Base-by-base conservation (phyloP, 2,113 vertebrate genomes). In the Eclectus roratus region DNA sequence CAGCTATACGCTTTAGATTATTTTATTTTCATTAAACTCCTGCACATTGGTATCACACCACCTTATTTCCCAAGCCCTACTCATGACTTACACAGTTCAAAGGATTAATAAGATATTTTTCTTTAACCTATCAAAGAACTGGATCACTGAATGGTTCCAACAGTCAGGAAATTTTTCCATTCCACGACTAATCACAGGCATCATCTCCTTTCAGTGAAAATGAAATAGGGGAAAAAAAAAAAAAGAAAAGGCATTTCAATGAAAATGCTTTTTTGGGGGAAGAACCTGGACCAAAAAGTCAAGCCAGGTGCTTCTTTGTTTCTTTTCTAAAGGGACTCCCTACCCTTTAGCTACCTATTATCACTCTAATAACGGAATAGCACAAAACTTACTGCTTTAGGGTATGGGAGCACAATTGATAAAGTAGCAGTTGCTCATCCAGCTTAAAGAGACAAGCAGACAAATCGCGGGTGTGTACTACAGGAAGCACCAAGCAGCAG, bases 1-100 rank as follows among this genome's bases (percentile, higher is more conserved):
- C 47, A 77, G 50, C 37, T 65, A 28, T 53, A 85, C 17, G 28
- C 66, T 82, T 84, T 19, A 91, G 72, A 33, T 63, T 63, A 71
- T 78, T 92, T 87, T 80, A 91, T 84, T 91, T 88, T 89, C 58
- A 78, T 90, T 96, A 68, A 80, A 73, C 21, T 66, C 71, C 68
- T 55, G 41, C 55, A 58, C 18, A 2, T 5, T 74, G 44, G 20
- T 85, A 47, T 76, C 31, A 82, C 13, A 60, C 6, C 1, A 17
- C 44, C 41, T 68, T 55, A 86, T 88, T 93, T 94, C 78, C 44
- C 33, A 92, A 93, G 76, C 11, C 56, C 21, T 83, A 43, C 47
- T 74, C 61, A 49, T 60, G 43, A 68, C 6, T 74, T 84, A n/a
- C 0, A n/a, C 8, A 43, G 6, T 61, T 83, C 37, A 71, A 86